Evolutionary conservation across 2,113 vertebrate genomes (phyloP).

Genomic region (Thamnaconus septentrionalis): DNA sequence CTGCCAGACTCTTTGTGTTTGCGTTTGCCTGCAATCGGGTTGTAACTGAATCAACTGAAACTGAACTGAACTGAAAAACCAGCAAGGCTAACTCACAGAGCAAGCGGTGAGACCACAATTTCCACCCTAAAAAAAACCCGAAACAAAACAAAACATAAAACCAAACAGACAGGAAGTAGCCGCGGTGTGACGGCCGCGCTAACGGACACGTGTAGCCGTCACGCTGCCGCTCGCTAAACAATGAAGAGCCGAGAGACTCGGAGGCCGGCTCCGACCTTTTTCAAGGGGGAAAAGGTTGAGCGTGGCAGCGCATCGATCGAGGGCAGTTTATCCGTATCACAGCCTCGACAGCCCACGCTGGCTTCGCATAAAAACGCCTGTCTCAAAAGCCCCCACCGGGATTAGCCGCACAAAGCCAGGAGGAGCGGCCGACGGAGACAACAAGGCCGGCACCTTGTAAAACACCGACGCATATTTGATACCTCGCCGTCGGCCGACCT

Average conservation of each 20-base stretch:
- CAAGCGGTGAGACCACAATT: too few species aligned
- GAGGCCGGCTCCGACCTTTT: slow-evolving; percentile 52
- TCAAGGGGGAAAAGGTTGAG: slow-evolving; percentile 13
- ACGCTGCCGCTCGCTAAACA: slow-evolving; percentile 9
- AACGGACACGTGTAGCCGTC: too few species aligned
- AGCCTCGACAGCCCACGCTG: slow-evolving; percentile 16
- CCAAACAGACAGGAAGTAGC: too few species aligned
- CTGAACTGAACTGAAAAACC: too few species aligned
- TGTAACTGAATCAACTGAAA: too few species aligned
- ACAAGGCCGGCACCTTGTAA: slow-evolving; percentile 26
- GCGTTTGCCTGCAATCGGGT: too few species aligned
- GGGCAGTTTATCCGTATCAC: slow-evolving; percentile 55
- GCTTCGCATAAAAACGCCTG: slow-evolving; percentile 32
- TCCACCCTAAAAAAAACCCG: background rate
- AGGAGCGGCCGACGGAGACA: slow-evolving; percentile 19
- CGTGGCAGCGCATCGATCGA: slow-evolving; percentile 50
- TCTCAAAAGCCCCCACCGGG: slow-evolving; percentile 7
- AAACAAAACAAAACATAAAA: too few species aligned
- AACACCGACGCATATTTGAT: slow-evolving; percentile 12
- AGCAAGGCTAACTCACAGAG: too few species aligned
- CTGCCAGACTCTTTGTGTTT: too few species aligned
- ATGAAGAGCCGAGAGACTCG: slow-evolving; percentile 25
- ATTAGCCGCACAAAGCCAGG: slow-evolving; percentile 40
- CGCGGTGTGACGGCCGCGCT: too few species aligned
- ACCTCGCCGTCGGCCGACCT: background rate